phyloP scores from a whole-genome alignment of 2,797 vertebrate genomes.

The Pseudomugil tenellus region DNA sequence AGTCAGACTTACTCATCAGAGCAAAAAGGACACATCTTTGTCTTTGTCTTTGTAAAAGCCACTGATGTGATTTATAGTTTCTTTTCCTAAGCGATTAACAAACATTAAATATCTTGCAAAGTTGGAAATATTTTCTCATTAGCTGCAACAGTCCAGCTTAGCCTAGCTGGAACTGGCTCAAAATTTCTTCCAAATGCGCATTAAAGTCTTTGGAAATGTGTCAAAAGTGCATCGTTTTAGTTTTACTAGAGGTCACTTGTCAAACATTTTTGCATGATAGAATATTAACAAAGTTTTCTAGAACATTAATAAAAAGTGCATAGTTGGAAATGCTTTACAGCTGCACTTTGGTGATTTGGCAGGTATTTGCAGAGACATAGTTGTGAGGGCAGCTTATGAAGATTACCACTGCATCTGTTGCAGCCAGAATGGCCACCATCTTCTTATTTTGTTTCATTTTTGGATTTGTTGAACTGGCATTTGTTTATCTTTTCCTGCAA shows the following conservation, averaged over 20 bases:
- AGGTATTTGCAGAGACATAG: background rate
- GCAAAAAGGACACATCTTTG: background rate
- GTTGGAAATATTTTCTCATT: background rate
- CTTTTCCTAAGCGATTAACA: slow-evolving; percentile 2
- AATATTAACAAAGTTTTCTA: background rate
- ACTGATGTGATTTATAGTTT: slow-evolving; percentile 1
- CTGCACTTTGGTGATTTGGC: background rate
- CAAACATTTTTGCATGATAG: background rate
- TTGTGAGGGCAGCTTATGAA: background rate
- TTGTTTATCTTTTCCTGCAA: too few species aligned
- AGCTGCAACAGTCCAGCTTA: background rate
- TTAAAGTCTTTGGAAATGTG: background rate
- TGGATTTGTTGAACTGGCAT: too few species aligned
- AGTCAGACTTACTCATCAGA: slow-evolving; percentile 12
- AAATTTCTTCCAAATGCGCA: background rate
- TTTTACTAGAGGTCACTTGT: background rate
- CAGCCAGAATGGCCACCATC: background rate
- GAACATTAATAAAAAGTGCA: background rate
- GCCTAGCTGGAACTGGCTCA: background rate
- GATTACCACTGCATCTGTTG: background rate
- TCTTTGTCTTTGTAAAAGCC: background rate
- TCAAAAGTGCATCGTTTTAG: background rate
- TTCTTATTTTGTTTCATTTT: background rate
- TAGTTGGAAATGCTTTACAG: background rate
- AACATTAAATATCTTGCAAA: background rate